Conservation (phyloP, 2,888 invertebrate genomes). For the Ceramica pisi region DNA sequence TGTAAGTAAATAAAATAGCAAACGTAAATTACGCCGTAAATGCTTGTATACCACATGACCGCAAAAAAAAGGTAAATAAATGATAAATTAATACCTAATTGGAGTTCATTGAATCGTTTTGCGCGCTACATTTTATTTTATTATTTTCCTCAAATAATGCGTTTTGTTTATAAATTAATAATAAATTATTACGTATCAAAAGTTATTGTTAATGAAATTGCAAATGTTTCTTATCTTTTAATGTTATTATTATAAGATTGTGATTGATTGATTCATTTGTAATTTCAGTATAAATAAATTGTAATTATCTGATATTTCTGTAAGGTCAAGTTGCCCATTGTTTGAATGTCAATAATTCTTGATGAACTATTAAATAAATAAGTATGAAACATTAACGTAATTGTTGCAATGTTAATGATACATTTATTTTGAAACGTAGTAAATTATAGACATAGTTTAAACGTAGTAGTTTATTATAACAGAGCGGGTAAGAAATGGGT, state of each 20-base stretch:
- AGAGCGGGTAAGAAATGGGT: neutral
- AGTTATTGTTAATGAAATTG: slow-evolving; percentile 52
- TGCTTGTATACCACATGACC: slow-evolving; percentile 47
- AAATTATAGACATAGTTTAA: slow-evolving; percentile 2
- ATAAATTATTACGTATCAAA: slow-evolving; percentile 9
- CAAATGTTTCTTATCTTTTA: slow-evolving; percentile 53
- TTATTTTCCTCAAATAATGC: slow-evolving; percentile 57
- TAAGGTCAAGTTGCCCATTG: slow-evolving; percentile 54
- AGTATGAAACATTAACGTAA: slow-evolving; percentile 30
- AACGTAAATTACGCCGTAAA: slow-evolving; percentile 36
- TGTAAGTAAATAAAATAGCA: slow-evolving; percentile 13
- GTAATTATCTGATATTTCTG: slow-evolving; percentile 23
- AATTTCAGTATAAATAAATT: slow-evolving; percentile 20
- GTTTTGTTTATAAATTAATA: slow-evolving; percentile 32
- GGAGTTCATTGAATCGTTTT: slow-evolving; percentile 59
- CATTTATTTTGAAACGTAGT: slow-evolving; percentile 25
- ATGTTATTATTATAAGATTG: slow-evolving; percentile 31
- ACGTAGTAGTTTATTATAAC: neutral
- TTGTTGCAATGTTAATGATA: slow-evolving; percentile 3
- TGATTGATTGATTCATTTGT: slow-evolving; percentile 30
- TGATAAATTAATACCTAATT: slow-evolving; percentile 42
- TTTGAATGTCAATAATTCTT: slow-evolving; percentile 31
- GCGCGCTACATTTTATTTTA: slow-evolving; percentile 30
- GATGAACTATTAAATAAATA: slow-evolving; percentile 13
- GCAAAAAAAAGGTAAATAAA: slow-evolving; percentile 39